phyloP scores from a whole-genome alignment of 2,113 vertebrate species.

The Notarius lentiginosus region DNA sequence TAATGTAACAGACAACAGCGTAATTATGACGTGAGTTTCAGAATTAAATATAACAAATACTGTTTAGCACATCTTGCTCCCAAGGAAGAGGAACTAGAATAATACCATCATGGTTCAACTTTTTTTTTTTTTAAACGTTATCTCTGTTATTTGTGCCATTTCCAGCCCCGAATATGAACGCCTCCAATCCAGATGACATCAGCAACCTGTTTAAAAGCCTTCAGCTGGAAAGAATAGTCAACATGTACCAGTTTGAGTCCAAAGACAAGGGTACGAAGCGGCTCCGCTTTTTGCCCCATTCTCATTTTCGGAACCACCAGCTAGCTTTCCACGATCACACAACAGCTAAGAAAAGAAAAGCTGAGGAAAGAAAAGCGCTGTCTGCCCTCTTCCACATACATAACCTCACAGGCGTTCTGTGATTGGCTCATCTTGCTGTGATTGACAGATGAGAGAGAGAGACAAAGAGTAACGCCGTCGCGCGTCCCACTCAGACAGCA shows the following conservation, averaged over 20 bases:
- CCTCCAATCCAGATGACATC: conserved; percentile 46
- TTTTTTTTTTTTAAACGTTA: background rate
- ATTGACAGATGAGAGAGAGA: background rate
- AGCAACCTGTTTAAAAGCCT: conserved; percentile 56
- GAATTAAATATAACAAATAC: background rate
- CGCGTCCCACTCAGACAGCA: background rate
- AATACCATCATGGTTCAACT: background rate
- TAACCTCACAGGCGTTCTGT: background rate
- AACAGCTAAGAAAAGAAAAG: background rate
- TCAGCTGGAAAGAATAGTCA: conserved; percentile 50
- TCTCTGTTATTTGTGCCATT: background rate
- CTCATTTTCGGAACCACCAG: background rate
- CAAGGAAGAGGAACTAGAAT: background rate
- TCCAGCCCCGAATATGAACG: conserved; percentile 31
- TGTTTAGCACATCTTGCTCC: background rate
- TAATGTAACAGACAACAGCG: background rate
- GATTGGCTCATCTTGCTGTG: background rate
- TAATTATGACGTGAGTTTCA: background rate
- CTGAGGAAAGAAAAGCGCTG: background rate
- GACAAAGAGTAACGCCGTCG: background rate
- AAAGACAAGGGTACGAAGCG: conserved; percentile 44
- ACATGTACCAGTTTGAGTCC: conserved; percentile 45
- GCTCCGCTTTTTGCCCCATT: background rate
- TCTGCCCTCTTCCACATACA: background rate
- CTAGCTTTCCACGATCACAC: background rate